Percentiles rank a stretch among this genome's conserved stretches.
phyloP scores from a whole-genome alignment of 2,888 invertebrate genomes.

The Synergus laeviventris region DNA sequence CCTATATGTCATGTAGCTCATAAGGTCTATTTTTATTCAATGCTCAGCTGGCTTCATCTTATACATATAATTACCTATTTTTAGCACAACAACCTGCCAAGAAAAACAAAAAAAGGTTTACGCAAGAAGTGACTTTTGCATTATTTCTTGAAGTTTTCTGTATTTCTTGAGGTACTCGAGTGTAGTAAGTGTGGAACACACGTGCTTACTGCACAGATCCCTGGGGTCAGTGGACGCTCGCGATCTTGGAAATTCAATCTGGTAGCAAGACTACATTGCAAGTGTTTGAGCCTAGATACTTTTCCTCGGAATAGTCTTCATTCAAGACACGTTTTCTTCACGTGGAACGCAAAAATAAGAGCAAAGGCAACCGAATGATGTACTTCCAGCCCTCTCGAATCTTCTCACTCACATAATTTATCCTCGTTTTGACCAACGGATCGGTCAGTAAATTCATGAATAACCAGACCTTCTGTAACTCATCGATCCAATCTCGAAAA shows the following conservation, averaged over 20 bases:
- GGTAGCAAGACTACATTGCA: constrained; percentile 16
- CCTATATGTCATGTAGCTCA: background rate
- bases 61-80: constrained; percentile 32
- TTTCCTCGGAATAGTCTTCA: constrained; percentile 19
- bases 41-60: background rate
- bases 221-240: constrained; percentile 30
- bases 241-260: constrained; percentile 30
- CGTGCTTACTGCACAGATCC: constrained; percentile 2
- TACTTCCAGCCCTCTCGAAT: constrained; percentile 2
- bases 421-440: constrained; percentile 40
- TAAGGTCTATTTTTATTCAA: constrained; percentile 19
- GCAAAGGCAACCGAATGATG: background rate
- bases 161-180: constrained; percentile 33
- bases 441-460: constrained; percentile 48
- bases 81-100: constrained; percentile 21
- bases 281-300: constrained; percentile 23
- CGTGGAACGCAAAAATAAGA: background rate
- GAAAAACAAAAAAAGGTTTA: constrained; percentile 7
- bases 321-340: constrained; percentile 20
- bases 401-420: constrained; percentile 36
- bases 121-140: constrained; percentile 19
- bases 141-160: constrained; percentile 28
- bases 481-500: constrained; percentile 34
- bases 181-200: constrained; percentile 14
- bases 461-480: constrained; percentile 40